Base-by-base conservation (phyloP, 2,113 vertebrate genomes). In the Petroica traversi region DNA sequence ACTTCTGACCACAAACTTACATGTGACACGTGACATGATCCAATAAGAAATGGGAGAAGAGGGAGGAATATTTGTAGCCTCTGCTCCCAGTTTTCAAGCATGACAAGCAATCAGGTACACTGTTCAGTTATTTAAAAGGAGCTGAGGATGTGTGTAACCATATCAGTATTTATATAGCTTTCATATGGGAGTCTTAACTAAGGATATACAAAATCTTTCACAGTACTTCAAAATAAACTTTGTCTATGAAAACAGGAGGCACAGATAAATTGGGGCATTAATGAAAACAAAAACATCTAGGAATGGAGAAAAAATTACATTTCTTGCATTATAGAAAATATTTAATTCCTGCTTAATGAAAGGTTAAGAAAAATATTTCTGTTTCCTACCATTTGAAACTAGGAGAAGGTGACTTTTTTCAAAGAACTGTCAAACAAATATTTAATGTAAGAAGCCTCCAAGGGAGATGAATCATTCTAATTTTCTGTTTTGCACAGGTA, bases 11-110 rank as follows among this genome's bases (percentile, higher is more conserved):
- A 26, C 23, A 46, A 41, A 24, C 4, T 49, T 57, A 12, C 11
- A 9, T 0, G 1, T 19, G 20, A 20, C 24, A 66, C 0, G 0
- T 31, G 57, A 41, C 46, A 19, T 1, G 20, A 46, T 0, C 3
- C 19, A 75, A 29, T 26, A 52, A 78, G 58, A 68, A 29, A 31
- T 1, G 3, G 9, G 4, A 36, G 29, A 62, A 46, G 19, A 48
- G 3, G 6, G 10, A 4, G 10, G 0, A 8, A 19, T 19, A 33
- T 52, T 57, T 54, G 58, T 24, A 71, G 25, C n/a, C n/a, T 69
- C 69, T 80, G 29, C 6, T 75, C 26, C 12, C 1, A 0, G 19
- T 66, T 62, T 58, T 33, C 62, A 55, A 64, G 46, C 33, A 33
- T 7, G 11, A 46, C 25, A 69, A 76, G 41, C 0, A 9, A 73